Conservation (phyloP, 2,113 vertebrate species). For the Sinocyclocheilus anophthalmus region DNA sequence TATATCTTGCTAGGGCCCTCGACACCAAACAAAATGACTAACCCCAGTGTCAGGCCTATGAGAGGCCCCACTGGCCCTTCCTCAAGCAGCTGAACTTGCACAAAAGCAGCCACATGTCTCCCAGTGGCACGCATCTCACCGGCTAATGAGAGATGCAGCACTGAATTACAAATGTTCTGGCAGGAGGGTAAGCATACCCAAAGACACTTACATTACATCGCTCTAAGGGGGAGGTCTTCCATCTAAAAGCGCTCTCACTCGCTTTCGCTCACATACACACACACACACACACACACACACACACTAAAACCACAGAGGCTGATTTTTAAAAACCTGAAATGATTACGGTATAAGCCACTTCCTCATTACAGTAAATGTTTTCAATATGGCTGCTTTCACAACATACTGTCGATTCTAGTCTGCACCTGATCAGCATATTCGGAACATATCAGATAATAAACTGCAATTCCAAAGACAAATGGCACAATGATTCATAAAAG, state of each 20-base stretch:
- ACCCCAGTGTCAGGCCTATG: constrained; percentile 25
- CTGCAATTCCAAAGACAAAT: background rate
- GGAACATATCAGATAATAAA: background rate
- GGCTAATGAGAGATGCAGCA: constrained; percentile 33
- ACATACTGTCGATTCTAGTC: background rate
- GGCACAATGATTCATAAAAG: constrained; percentile 10
- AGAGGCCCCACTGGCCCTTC: constrained; percentile 35
- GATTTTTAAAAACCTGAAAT: constrained; percentile 39
- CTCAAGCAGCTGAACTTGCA: constrained; percentile 33
- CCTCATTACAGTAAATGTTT: constrained; percentile 45
- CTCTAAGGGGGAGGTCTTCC: constrained; percentile 8
- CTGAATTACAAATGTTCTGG: constrained; percentile 29
- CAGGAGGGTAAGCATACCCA: constrained; percentile 3
- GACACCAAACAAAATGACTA: constrained; percentile 30
- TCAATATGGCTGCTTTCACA: constrained; percentile 44
- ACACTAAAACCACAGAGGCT: constrained; percentile 4
- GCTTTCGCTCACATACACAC: background rate
- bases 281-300: constrained; percentile 18
- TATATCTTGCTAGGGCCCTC: constrained; percentile 10
- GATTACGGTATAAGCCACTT: constrained; percentile 45
- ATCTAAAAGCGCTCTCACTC: background rate
- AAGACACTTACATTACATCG: constrained; percentile 32
- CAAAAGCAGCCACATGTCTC: constrained; percentile 53
- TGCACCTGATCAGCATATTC: background rate
- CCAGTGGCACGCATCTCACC: constrained; percentile 26